Evolutionary conservation across 1,140 invertebrate genomes (phyloP), one percentile per base, ranked within the genome.

Genomic region (Goniozus legneri): DNA sequence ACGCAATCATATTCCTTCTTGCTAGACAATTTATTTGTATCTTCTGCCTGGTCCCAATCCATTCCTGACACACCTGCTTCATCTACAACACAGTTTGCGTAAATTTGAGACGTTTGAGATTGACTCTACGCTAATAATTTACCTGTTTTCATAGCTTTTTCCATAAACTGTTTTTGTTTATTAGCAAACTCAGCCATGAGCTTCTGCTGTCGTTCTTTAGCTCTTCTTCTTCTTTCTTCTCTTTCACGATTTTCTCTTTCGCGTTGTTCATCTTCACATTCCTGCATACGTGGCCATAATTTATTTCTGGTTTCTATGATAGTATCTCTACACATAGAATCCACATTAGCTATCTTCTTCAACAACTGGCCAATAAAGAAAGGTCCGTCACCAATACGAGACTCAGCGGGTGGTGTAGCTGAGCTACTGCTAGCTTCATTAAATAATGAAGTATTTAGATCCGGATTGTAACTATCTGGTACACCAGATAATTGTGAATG

Each of bases 181-280:
- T 86, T 86, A 1, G 90, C 91, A 80, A 97, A 96, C 60, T 97
- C 90, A 24, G 86, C 86, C 88, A 97, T 95, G 37, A 97, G 70
- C 66, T 92, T 91, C 60, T 91, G 84, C 66, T 97, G 93, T 12
- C 92, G 81, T 64, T 96, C 92, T 49, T 87, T 87, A 0, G 92
- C 93, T 52, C 86, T 82, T 44, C 85, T 81, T 31, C 90, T 80
- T 38, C 91, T 85, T 62, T 90, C 89, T 55, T 91, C 89, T 47
- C 85, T 82, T 62, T 91, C 88, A 20, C 80, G 80, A 34, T 84
- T 81, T 63, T 92, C 88, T 21, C 81, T 77, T 13, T 84, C 83
- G 35, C 81, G 78, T 41, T 84, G 82, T 58, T 88, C 87, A 41
- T 87, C 84, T 62, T 91, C 87, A 12, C 82, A 81, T 62, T 91